These are phyloP conservation scores for Tipula confusa DNA, from an alignment of 2,888 invertebrate genomes.

Conservation along the genomic window DNA sequence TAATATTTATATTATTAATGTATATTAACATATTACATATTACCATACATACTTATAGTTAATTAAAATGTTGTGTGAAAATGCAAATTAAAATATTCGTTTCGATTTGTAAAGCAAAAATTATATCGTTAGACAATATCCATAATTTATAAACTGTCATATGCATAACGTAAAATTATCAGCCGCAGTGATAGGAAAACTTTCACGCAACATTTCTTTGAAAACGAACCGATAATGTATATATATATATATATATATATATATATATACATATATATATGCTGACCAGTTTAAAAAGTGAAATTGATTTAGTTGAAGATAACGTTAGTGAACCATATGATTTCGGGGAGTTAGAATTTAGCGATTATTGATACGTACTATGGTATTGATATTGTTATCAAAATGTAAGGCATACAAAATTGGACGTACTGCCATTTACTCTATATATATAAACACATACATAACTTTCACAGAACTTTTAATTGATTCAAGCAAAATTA, in stretches of 20 bases:
- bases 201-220: slow-evolving; percentile 25
- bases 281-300: background rate
- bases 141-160: background rate
- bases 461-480: slow-evolving; percentile 1
- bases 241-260: too few relatives aligned
- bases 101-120: background rate
- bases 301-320: too few relatives aligned
- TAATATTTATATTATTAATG: background rate
- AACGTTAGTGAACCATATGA: too few relatives aligned
- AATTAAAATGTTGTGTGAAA: background rate
- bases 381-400: too few relatives aligned
- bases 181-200: background rate
- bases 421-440: too few relatives aligned
- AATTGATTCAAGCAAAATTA: background rate
- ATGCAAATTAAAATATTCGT: background rate
- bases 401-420: too few relatives aligned
- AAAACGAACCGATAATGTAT: background rate
- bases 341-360: too few relatives aligned
- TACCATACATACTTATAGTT: background rate
- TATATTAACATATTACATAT: background rate
- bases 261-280: too few relatives aligned
- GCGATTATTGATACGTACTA: too few relatives aligned
- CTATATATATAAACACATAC: too few relatives aligned
- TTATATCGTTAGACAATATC: background rate
- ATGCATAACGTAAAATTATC: background rate